Base-by-base conservation (phyloP, 64 coral and sea anemone species). In the Stichodactyla helianthus region DNA sequence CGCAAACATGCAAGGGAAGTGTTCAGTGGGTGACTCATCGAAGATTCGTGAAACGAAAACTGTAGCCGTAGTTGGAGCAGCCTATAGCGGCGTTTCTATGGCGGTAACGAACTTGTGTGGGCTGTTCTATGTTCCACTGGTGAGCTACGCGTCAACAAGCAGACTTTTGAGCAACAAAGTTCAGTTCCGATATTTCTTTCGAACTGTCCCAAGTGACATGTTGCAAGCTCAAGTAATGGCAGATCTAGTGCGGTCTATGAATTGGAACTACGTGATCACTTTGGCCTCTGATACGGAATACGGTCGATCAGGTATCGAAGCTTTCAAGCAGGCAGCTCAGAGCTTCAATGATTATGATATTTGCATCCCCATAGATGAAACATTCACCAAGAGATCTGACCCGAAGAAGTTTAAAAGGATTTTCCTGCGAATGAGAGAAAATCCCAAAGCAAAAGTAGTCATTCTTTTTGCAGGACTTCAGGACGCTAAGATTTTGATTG, bases 61-160 rank as follows among this genome's bases (percentile, higher is more conserved):
- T 68, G 84, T 95, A 6, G 93, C 93, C 7, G 93, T 95, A 15
- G 90, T 95, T 2, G 93, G 93, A 0, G 90, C 93, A 16, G 93
- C 93, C 0, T 95, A 95, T 22, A 92, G 90, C 15, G 90, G 93
- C 50, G 93, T 92, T 83, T 95, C 93, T 8, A 95, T 92, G 93
- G 93, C 93, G 25, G 93, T 95, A 2, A 95, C 93, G 16, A 95
- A 95, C 82, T 87, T 95, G 4, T 95, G 93, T 28, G 90, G 93
- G 12, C 63, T 95, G 55, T 95, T 95, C 55, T 92, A 95, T 35
- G 90, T 95, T 0, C 93, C 93, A 4, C 56, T 95, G 35, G 93
- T 95, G 20, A 95, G 93, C 19, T 95, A 95, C 55, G 93, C 90
- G 18, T 95, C 93, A 51, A 95, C 93, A 6, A 95, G 93, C 68